Evolutionary conservation across 2,888 invertebrate species (phyloP), one percentile per base, ranked within the genome.

Genomic region (Spodoptera picta): DNA sequence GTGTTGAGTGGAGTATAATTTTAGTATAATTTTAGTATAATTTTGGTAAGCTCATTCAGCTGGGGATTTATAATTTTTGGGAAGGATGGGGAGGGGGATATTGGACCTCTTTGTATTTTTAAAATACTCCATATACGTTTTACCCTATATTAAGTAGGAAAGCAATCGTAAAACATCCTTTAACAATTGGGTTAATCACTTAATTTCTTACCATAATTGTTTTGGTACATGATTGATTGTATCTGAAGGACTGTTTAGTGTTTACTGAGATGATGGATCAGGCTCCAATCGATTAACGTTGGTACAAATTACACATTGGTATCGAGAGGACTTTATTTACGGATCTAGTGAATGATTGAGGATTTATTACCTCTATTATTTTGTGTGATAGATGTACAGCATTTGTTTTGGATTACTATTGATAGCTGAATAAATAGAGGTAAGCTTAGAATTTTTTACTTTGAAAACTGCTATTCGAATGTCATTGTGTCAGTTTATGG

Each of bases 191-290:
- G 61, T 61, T 67, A 63, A 70, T 70, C 69, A 65, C 63, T 68
- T 63, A 60, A 77, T 71, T 67, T 61, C 47, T 62, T 11, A 36
- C 48, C 49, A 49, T 57, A 60, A 65, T 62, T 69, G 61, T 65
- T 75, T 60, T 57, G 54, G 48, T 45, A n/a, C 10, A 55, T 78
- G 80, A 79, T 78, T 74, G 74, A 78, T 77, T 65, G 53, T 74
- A 65, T 74, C 65, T 73, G 77, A 65, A 52, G 46, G 48, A 48
- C 63, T 70, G 79, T 79, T 77, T 67, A 48, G 61, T 70, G 79
- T 79, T 77, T 67, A 70, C 56, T 66, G 41, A 57, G 62, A 45
- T 79, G 68, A 77, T 79, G 65, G 67, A 79, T 79, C 60, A 66
- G 50, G 65, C 65, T 58, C 44, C 49, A 48, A 68, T 50, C 48